phyloP scores from a whole-genome alignment of 2,797 vertebrate species.

The Crax fasciolata region DNA sequence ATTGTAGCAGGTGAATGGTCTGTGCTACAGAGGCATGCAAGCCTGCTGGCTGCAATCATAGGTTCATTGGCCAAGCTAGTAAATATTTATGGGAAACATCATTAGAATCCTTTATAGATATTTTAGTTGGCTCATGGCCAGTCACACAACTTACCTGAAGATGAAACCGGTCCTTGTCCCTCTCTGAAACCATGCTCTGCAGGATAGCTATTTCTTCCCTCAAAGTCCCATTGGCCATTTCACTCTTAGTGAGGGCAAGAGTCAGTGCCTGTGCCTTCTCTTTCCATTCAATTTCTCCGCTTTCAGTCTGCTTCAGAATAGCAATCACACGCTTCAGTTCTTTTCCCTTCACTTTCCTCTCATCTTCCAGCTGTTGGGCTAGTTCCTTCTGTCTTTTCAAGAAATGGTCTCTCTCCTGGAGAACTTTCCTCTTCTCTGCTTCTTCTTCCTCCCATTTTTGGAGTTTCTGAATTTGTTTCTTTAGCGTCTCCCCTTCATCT shows the following conservation, averaged over 20 bases:
- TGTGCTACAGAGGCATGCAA: neutral
- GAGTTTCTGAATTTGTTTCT: conserved; percentile 40
- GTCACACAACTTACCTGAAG: conserved; percentile 59
- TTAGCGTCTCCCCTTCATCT: neutral
- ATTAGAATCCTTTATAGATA: neutral
- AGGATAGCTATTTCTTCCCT: conserved; percentile 59
- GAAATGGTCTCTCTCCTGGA: conserved; percentile 29
- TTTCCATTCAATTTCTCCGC: conserved; percentile 83
- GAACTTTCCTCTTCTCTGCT: neutral
- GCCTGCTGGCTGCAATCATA: neutral
- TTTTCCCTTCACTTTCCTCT: conserved; percentile 12
- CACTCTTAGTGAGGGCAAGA: conserved; percentile 66
- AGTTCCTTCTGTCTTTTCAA: conserved; percentile 45
- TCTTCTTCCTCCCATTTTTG: conserved; percentile 45
- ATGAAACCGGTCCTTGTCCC: conserved; percentile 65
- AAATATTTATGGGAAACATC: neutral
- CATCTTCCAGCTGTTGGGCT: conserved; percentile 20
- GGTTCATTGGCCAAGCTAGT: neutral
- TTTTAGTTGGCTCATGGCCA: neutral
- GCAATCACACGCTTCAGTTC: conserved; percentile 60
- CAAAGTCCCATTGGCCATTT: conserved; percentile 59
- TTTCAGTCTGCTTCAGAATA: conserved; percentile 85
- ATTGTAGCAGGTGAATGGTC: neutral
- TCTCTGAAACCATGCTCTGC: conserved; percentile 68
- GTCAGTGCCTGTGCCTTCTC: conserved; percentile 77